Conservation (phyloP, 2,113 vertebrate genomes). For the Triplophysa siluroides region DNA sequence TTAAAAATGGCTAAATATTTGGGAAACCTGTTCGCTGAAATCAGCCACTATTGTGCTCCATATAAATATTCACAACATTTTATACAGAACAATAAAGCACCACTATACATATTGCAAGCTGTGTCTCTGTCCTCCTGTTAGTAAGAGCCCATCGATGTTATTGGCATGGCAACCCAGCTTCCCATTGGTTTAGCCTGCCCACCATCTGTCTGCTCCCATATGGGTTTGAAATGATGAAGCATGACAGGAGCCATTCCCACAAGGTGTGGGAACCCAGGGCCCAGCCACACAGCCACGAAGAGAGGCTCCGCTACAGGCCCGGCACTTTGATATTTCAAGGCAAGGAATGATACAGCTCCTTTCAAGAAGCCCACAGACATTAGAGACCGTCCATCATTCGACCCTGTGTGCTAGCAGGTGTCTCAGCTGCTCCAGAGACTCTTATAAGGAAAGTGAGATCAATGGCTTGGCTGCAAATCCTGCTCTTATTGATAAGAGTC, state of each 20-base stretch:
- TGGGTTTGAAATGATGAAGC: conserved; percentile 66
- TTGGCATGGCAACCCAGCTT: conserved; percentile 50
- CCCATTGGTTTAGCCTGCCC: conserved; percentile 42
- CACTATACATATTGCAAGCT: not conserved
- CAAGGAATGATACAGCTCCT: conserved; percentile 26
- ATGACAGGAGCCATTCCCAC: conserved; percentile 57
- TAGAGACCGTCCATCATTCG: conserved; percentile 62
- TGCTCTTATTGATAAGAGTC: conserved; percentile 63
- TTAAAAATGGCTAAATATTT: not conserved
- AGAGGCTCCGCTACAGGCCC: conserved; percentile 3
- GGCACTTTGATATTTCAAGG: conserved; percentile 56
- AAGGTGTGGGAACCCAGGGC: conserved; percentile 51
- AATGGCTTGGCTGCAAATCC: conserved; percentile 51
- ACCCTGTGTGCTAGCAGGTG: conserved; percentile 68
- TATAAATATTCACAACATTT: not conserved
- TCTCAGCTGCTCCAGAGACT: conserved; percentile 62
- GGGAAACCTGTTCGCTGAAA: not conserved
- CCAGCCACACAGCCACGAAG: conserved; percentile 26
- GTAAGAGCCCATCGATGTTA: conserved; percentile 22
- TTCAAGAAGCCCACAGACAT: conserved; percentile 37
- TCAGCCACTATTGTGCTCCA: not conserved
- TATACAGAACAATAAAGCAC: not conserved
- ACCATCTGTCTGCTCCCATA: conserved; percentile 65
- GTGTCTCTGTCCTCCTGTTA: conserved; percentile 12
- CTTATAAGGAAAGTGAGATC: conserved; percentile 60